Base-by-base conservation (phyloP, 2,113 vertebrate genomes). In the Nyctibius bracteatus region DNA sequence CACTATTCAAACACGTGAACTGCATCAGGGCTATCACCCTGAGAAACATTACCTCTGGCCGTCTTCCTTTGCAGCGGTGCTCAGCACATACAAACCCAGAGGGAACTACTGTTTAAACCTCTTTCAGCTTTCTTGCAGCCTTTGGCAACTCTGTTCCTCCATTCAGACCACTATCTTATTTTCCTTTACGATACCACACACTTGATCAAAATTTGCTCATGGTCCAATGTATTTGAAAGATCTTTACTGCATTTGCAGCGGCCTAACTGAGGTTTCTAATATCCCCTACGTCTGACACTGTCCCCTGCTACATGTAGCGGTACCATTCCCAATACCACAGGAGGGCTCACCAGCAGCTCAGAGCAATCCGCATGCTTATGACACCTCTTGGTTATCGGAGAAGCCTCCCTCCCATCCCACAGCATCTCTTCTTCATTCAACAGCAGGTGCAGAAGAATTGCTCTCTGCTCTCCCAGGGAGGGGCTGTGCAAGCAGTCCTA, bases 251-350 rank as follows among this genome's bases (percentile, higher is more conserved):
- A 54, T 54, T 43, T 74, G 22, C 5, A 18, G 15, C 67, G 44
- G n/a, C 8, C 35, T 43, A 19, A 27, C 20, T 8, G 1, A 70
- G 68, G n/a, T 31, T 68, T 79, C 21, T 22, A n/a, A 41, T 35
- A 30, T 1, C 9, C 10, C 12, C 10, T 15, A 0, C 0, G 0
- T 16, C 21, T 24, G 57, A 67, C 2, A 5, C 33, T 16, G 47
- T 14, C 16, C 54, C 2, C 0, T 11, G 22, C n/a, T 39, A 6
- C 27, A 19, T 9, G 8, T 12, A 33, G 65, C 2, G 4, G 18
- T 7, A 20, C 41, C 12, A 9, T 66, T 52, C 22, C 62, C 67
- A 46, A 18, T 14, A 11, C 1, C 2, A 1, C 46, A 31, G 67
- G 16, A 44, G 43, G 46, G 41, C 41, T 88, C 71, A 43, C 55